Evolutionary conservation across 2,888 invertebrate species (phyloP).

Genomic region (Eupithecia insigniata): DNA sequence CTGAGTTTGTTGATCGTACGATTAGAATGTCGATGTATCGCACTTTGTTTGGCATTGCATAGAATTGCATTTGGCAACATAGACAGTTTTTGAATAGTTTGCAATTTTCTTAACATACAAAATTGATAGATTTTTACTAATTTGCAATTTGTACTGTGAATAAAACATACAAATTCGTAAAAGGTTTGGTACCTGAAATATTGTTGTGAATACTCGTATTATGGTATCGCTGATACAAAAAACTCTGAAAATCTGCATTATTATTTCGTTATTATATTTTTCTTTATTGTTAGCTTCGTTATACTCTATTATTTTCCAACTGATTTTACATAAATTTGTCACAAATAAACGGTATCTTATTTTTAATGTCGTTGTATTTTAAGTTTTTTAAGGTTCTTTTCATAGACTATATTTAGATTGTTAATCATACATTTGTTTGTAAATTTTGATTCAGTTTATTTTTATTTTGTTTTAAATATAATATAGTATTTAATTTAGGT

Average conservation of each 20-base stretch:
- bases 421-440: conserved; percentile 16
- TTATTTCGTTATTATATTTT: neutral
- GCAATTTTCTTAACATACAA: neutral
- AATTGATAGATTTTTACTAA: neutral
- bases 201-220: neutral
- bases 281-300: neutral
- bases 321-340: neutral
- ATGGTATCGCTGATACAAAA: neutral
- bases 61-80: neutral
- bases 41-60: neutral
- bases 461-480: neutral
- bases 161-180: neutral
- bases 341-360: neutral
- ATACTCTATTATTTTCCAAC: neutral
- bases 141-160: neutral
- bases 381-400: conserved; percentile 10
- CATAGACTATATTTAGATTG: conserved; percentile 3
- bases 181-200: neutral
- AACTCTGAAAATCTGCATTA: neutral
- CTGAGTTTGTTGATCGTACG: neutral
- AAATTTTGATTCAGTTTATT: neutral
- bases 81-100: neutral
- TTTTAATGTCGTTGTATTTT: neutral
- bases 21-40: neutral
- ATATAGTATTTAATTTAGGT: neutral